A percentile compares a stretch with the other conserved stretches of the same genome.
Conservation (phyloP, 1,140 invertebrate species). For the Neodiprion lecontei region DNA sequence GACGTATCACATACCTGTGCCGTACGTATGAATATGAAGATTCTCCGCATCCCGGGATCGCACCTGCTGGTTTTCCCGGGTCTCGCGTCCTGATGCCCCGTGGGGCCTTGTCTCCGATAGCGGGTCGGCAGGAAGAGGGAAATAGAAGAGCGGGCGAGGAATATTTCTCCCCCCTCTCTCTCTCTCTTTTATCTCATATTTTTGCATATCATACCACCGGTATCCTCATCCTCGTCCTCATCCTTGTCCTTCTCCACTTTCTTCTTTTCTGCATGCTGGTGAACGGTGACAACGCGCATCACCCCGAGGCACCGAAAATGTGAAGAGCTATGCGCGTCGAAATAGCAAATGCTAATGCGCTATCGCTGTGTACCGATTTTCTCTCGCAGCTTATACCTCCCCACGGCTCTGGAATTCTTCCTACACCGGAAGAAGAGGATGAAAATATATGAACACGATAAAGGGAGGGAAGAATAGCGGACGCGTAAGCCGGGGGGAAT, state of each 20-base stretch:
- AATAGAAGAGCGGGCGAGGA: conserved; percentile 26
- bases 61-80: conserved; percentile 1
- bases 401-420: no score
- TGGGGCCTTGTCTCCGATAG: conserved; percentile 14
- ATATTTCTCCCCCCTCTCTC: conserved; percentile 30
- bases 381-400: no score
- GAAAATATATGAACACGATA: no score
- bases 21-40: conserved; percentile 47
- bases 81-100: background rate
- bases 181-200: conserved; percentile 46
- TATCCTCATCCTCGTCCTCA: conserved; percentile 22
- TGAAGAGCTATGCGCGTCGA: conserved; percentile 6
- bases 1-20: background rate
- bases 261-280: no score
- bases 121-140: conserved; percentile 3
- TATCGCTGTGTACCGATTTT: no score
- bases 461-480: no score
- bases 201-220: conserved; percentile 50
- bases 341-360: background rate
- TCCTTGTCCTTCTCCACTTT: no score
- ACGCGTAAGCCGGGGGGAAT: no score
- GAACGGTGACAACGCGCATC: background rate
- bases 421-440: no score
- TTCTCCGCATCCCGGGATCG: conserved; percentile 37
- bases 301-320: background rate